Evolutionary conservation across 2,888 invertebrate genomes (phyloP), one percentile per base, ranked within the genome.

Genomic region (Rotaria macrura): DNA sequence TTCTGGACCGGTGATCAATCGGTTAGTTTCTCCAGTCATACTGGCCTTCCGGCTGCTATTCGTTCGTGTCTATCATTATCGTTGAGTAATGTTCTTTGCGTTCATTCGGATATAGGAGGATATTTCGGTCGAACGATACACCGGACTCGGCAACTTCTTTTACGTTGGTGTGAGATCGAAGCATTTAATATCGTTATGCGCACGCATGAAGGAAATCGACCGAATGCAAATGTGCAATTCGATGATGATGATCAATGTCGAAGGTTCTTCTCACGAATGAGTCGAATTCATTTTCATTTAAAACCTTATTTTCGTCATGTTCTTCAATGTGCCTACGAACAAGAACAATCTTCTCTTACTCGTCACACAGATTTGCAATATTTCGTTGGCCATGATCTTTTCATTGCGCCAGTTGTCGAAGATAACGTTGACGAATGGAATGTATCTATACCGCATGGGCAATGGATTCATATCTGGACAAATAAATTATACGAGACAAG

Each of bases 1-100:
- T 88, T 89, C 88, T 90, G 89, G 89, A 89, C 89, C 17, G 90
- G 90, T 2, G 90, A 90, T 79, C 90, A 90, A 87, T 89, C 89
- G 87, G 90, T 90, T 17, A 89, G 89, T 87, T 90, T 88, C 85
- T 88, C 88, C 40, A 87, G 85, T 54, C 89, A 88, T 10, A 89
- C 89, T 85, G 90, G 89, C 0, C 87, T 89, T 43, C 87, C 89
- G 10, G 89, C 89, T n/a, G 89, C 89, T 25, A 87, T 90, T 12
- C 88, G 89, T 14, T 89, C 89, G 2, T 89, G 89, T 17, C 87
- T 89, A 6, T 89, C 89, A 34, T 87, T 89, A 86, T 89, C 83
- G 34, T 25, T 85, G 14, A 84, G 57, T 40, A 25, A 40, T 84
- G 20, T 54, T 20, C 40, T 74, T 20, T 10, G 25, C 43, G 10